Base-by-base conservation (phyloP, 2,797 vertebrate species). In the Bovichtus variegatus region DNA sequence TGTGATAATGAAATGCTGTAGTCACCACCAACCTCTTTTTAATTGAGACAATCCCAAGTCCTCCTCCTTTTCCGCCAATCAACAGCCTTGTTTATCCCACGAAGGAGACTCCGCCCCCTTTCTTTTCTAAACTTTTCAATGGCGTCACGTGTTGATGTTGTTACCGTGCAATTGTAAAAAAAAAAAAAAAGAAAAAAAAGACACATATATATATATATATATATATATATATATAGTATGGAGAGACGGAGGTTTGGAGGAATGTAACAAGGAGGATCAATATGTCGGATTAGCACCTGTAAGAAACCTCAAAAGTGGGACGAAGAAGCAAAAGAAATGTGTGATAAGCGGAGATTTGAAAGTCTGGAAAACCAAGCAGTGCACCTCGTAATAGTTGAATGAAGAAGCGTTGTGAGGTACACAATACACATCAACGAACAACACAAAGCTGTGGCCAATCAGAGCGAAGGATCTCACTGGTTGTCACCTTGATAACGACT, bases 131-230 rank as follows among this genome's bases (percentile, higher is more conserved):
- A 85, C 77, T 86, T 85, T 83, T 93, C 62, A 87, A 79, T 91
- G 83, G 89, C 74, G 91, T 96, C 90, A 76, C 71, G 93, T 92
- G 84, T 92, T 88, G 86, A 88, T 94, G 90, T 93, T 92, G 92
- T 93, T 90, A 86, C 79, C 43, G 91, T 95, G 92, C 88, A 93
- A 87, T 86, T 92, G 85, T 94, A 86, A 89, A 83, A 83, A 72
- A 81, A 79, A 76, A 59, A 76, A 41, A 21, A 53, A 38, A 21
- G 25, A 21, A 36, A 38, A 27, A 4, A 58, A 54, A 74, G 47
- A 31, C n/a, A n/a, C n/a, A n/a, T n/a, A n/a, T n/a, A n/a, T n/a
- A n/a, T n/a, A n/a, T n/a, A 43, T 31, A 34, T 34, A 34, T 34
- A 34, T 7, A 34, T 31, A 70, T 6, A 21, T 55, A 44, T 58